A percentile compares a stretch with the other conserved stretches of the same genome.
These are phyloP conservation scores for Hipparchia sbordonii DNA, from an alignment of 2,888 invertebrate genomes.

Conservation along the genomic window DNA sequence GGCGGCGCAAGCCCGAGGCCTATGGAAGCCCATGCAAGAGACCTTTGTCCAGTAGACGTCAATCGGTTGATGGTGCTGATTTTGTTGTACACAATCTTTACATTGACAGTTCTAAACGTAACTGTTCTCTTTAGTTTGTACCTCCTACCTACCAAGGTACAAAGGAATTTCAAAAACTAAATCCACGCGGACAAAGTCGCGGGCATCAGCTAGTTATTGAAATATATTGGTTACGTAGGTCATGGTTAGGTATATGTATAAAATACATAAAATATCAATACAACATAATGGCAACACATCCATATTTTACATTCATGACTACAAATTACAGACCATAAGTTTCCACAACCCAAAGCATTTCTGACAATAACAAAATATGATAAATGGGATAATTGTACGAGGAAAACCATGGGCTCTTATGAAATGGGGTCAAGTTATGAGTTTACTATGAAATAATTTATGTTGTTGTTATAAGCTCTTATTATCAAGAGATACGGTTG, in stretches of 20 bases:
- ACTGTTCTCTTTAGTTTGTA: too few species aligned
- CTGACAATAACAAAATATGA: constrained; percentile 30
- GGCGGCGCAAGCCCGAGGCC: too few species aligned
- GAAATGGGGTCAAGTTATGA: constrained; percentile 25
- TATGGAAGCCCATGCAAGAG: too few species aligned
- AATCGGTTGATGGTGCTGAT: too few species aligned
- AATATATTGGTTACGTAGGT: not conserved
- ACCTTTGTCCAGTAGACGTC: too few species aligned
- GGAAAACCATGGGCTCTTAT: constrained; percentile 30
- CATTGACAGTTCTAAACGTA: too few species aligned
- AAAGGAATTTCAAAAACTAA: not conserved
- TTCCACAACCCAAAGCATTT: constrained; percentile 14
- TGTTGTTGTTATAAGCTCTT: not conserved
- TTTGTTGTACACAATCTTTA: too few species aligned
- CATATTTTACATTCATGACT: constrained; percentile 24
- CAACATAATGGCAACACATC: not conserved
- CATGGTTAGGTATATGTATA: not conserved
- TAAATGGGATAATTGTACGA: constrained; percentile 32
- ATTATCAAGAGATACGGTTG: not conserved
- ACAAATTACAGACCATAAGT: constrained; percentile 23
- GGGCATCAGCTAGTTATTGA: not conserved
- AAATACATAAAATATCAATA: not conserved
- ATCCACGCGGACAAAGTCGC: not conserved
- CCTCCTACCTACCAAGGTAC: too few species aligned
- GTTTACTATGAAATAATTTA: constrained; percentile 14